Base-by-base conservation (phyloP, 2,797 vertebrate genomes). In the Helarctos malayanus region DNA sequence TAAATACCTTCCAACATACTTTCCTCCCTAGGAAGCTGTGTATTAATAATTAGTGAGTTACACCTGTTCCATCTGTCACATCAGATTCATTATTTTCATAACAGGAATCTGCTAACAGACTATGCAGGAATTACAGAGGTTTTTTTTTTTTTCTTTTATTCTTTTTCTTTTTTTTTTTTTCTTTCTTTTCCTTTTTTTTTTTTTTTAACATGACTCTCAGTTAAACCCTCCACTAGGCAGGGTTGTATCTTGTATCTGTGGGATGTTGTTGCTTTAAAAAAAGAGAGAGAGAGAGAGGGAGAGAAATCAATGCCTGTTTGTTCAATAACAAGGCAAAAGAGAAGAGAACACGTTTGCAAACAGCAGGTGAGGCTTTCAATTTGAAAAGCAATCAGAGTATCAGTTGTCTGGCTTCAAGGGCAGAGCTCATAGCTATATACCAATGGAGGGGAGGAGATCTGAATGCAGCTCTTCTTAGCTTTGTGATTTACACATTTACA, bases 231-330 rank as follows among this genome's bases (percentile, higher is more conserved):
- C 75, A 23, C 76, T 96, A 97, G 49, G 14, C 65, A 90, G 16
- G 14, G 76, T 91, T 97, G 45, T 79, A 75, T 88, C 96, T 95
- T 92, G 4, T 88, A 81, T 96, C 91, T 93, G 71, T 88, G 86
- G 76, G 86, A 93, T 97, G 71, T 59, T 96, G 85, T 86, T 96
- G 59, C 96, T 98, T 97, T 92, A 56, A 93, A 93, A 89, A 81
- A 86, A 93, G 57, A 95, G 82, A 82, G 18, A 4, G 57, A 95
- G 83, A 82, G 18, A 5, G 21, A 65, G 23, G 0, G 54, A 96
- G 97, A 96, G 93, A 98, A 98, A 98, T 99, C 98, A 98, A 98
- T 99, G 97, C 65, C 82, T 98, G 97, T 98, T 98, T 98, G 98
- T 98, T 98, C 98, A 96, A 97, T 97, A 98, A 98, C 96, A 96